Percentiles rank a stretch among this genome's conserved stretches.
phyloP scores from a whole-genome alignment of 2,888 invertebrate genomes.

The Eurois occulta region DNA sequence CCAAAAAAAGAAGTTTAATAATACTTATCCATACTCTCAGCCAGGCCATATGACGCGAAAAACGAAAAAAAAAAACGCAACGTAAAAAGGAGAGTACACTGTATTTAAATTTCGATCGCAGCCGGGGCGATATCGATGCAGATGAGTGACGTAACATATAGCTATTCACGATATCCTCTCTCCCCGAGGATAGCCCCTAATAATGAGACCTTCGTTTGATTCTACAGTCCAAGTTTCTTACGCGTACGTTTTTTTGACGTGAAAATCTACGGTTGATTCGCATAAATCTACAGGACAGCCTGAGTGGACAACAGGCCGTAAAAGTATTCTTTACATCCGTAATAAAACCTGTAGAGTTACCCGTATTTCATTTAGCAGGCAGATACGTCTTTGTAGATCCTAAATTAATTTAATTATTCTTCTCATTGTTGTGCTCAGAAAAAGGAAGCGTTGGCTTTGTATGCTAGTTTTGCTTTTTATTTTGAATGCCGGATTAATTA shows the following conservation, averaged over 20 bases:
- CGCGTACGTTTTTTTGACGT: background rate
- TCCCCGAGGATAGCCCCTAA: constrained; percentile 68
- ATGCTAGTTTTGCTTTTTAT: constrained; percentile 23
- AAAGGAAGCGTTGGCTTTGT: constrained; percentile 47
- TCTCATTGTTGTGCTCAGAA: constrained; percentile 53
- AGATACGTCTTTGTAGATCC: constrained; percentile 39
- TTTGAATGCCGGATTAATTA: constrained; percentile 14
- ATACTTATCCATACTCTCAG: background rate
- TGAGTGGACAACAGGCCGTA: background rate
- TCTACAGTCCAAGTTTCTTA: background rate
- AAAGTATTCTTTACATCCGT: constrained; percentile 7
- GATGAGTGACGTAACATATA: constrained; percentile 87
- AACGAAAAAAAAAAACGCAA: constrained; percentile 19
- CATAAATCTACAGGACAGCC: background rate
- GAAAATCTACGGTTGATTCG: background rate
- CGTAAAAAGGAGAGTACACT: constrained; percentile 80
- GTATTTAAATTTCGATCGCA: constrained; percentile 85
- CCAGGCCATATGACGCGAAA: constrained; percentile 24
- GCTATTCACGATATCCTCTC: constrained; percentile 53
- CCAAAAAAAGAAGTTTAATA: background rate
- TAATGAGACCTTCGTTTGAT: constrained; percentile 16
- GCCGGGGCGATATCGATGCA: constrained; percentile 79
- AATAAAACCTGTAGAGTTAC: constrained; percentile 28
- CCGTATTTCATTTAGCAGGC: constrained; percentile 36
- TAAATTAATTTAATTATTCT: constrained; percentile 51